Conservation (phyloP, 2,113 vertebrate species). For the Spea multiplicata region DNA sequence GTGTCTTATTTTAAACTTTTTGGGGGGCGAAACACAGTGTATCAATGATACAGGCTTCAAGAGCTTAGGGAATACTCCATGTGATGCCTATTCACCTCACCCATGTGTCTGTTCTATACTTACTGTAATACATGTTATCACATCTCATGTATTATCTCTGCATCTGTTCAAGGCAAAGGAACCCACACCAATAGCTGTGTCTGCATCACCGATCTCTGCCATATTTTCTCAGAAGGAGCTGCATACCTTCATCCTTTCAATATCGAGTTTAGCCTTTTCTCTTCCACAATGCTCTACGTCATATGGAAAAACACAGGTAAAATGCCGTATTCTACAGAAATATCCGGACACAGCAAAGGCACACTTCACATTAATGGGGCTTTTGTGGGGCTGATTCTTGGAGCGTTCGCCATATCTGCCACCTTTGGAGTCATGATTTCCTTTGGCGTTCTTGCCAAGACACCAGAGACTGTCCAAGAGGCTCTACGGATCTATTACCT, state of each 20-base stretch:
- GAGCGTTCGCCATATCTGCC: constrained; percentile 50
- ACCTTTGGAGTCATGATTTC: constrained; percentile 54
- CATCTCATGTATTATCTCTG: too few species aligned
- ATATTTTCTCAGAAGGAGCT: constrained; percentile 51
- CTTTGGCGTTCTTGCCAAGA: constrained; percentile 50
- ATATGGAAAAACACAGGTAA: constrained; percentile 53
- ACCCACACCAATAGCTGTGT: constrained; percentile 43
- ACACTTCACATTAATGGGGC: constrained; percentile 46
- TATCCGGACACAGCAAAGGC: neutral
- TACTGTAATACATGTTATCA: too few species aligned
- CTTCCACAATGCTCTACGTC: constrained; percentile 53
- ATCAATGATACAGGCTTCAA: too few species aligned
- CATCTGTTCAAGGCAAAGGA: neutral
- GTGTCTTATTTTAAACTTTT: too few species aligned
- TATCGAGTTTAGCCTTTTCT: constrained; percentile 55
- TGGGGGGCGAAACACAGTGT: too few species aligned
- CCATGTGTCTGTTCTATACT: too few species aligned
- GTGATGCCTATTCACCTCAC: too few species aligned
- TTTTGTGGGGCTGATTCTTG: constrained; percentile 50
- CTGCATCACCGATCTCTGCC: constrained; percentile 50
- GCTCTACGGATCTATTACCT: constrained; percentile 52
- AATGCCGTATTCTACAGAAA: neutral
- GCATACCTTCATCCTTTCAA: constrained; percentile 52
- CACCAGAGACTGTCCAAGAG: constrained; percentile 42
- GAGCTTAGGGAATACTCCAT: too few species aligned